Percentiles rank a stretch among this genome's conserved stretches.
These are phyloP conservation scores for Brienomyrus brachyistius DNA, from an alignment of 2,113 vertebrate genomes.

Conservation along the genomic window DNA sequence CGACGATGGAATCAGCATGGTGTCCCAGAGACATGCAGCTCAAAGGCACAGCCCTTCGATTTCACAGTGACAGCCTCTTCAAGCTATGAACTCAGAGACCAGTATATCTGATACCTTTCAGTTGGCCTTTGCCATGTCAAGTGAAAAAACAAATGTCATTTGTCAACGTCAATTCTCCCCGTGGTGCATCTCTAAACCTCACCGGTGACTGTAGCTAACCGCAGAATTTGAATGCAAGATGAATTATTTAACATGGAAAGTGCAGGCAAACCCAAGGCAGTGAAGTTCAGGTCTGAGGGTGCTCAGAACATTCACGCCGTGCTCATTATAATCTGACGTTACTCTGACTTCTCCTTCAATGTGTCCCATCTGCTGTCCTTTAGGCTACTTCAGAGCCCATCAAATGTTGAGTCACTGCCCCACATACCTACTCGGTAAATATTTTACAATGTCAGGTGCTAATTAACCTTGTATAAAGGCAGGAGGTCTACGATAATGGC, in stretches of 20 bases:
- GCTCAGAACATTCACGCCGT: not conserved
- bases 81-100: not conserved
- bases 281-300: not conserved
- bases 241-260: not conserved
- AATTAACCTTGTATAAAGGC: not conserved
- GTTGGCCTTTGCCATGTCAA: not conserved
- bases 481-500: not conserved
- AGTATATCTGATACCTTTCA: not conserved
- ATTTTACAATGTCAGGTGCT: not conserved
- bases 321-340: not conserved
- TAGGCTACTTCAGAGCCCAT: not conserved
- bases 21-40: not conserved
- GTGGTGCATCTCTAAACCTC: not conserved
- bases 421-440: not conserved
- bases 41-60: not conserved
- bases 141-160: not conserved
- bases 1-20: not conserved
- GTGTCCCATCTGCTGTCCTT: not conserved
- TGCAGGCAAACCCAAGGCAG: not conserved
- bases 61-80: not conserved
- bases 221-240: not conserved
- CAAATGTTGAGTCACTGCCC: not conserved
- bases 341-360: not conserved
- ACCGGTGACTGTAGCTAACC: not conserved
- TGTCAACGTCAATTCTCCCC: not conserved